Conservation (phyloP, 2,797 vertebrate species). For the Novumbra hubbsi region DNA sequence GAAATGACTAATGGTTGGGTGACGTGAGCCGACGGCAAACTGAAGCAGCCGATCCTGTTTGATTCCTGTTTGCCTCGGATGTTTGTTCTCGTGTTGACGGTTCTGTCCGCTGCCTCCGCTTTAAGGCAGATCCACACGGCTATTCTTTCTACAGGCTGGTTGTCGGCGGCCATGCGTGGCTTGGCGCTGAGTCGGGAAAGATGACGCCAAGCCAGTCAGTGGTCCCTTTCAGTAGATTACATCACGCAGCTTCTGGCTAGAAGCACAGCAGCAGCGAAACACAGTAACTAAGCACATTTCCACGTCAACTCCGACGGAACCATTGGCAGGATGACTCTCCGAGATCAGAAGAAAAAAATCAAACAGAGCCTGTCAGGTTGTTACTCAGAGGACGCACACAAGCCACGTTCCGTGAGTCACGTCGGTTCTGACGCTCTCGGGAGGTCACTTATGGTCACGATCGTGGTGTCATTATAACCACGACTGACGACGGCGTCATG, state of each 20-base stretch:
- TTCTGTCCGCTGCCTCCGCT: slow-evolving; percentile 39
- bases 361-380: slow-evolving; percentile 18
- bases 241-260: slow-evolving; percentile 42
- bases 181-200: slow-evolving; percentile 48
- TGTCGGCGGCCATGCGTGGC: slow-evolving; percentile 45
- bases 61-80: slow-evolving; percentile 14
- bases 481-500: slow-evolving; percentile 11
- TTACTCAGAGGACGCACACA: slow-evolving; percentile 13
- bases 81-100: slow-evolving; percentile 19
- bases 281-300: slow-evolving; percentile 30
- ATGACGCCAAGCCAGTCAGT: slow-evolving; percentile 67
- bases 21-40: slow-evolving; percentile 26
- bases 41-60: neutral
- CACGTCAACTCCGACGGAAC: slow-evolving; percentile 29
- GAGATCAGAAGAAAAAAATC: slow-evolving; percentile 28
- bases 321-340: slow-evolving; percentile 29
- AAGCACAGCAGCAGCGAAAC: slow-evolving; percentile 1
- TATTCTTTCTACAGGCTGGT: slow-evolving; percentile 56
- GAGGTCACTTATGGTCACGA: slow-evolving; percentile 40
- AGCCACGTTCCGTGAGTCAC: slow-evolving; percentile 23
- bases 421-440: slow-evolving; percentile 31
- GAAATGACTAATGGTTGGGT: slow-evolving; percentile 2
- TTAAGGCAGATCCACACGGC: slow-evolving; percentile 42
- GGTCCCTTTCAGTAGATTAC: slow-evolving; percentile 56
- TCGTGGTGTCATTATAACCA: slow-evolving; percentile 16